These are phyloP conservation scores for Alfaro cultratus DNA, from an alignment of 2,797 vertebrate species.

Conservation along the genomic window DNA sequence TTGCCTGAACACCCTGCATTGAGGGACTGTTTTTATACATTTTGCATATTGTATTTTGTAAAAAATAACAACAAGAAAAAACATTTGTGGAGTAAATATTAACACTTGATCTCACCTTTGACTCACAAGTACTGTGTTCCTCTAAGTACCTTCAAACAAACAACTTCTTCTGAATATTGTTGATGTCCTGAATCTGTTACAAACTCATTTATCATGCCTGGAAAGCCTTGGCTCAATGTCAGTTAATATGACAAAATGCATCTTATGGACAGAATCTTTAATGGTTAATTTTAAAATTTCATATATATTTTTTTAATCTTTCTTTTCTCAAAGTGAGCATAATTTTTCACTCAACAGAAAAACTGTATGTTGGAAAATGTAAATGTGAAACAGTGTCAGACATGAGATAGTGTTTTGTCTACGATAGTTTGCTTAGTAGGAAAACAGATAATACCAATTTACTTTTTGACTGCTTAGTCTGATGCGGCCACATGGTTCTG, in stretches of 20 bases:
- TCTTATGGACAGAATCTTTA: not conserved
- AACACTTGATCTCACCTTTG: not conserved
- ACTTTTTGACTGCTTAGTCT: not conserved
- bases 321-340: not conserved
- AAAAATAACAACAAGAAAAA: not conserved
- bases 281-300: not conserved
- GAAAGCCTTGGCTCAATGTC: not conserved
- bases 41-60: not conserved
- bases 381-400: not conserved
- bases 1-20: not conserved
- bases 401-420: not conserved
- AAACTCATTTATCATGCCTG: not conserved
- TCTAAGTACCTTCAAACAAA: not conserved
- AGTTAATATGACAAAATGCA: not conserved
- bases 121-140: not conserved
- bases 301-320: too few species aligned
- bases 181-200: not conserved
- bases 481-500: not conserved
- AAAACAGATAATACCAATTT: not conserved
- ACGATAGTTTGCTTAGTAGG: not conserved
- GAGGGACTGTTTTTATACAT: not conserved
- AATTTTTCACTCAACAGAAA: not conserved
- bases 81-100: not conserved
- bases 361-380: not conserved
- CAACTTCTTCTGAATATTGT: not conserved